phyloP scores from a whole-genome alignment of 2,113 vertebrate genomes.

The Pseudolaguvia tuberculata region DNA sequence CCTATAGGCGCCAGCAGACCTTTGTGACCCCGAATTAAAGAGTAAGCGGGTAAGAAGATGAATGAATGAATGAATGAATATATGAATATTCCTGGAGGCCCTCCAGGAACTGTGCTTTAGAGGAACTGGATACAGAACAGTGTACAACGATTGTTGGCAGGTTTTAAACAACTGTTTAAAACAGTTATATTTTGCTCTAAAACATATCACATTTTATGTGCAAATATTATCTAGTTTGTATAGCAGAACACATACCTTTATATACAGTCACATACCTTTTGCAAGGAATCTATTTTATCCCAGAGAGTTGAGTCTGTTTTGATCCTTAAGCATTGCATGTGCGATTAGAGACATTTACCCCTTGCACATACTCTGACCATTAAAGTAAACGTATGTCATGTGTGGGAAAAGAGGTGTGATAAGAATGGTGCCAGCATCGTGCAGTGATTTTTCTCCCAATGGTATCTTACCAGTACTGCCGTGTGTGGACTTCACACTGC shows the following conservation, averaged over 20 bases:
- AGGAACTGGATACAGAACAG: background rate
- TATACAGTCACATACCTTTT: too few relatives aligned
- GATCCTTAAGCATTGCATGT: background rate
- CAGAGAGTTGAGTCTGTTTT: background rate
- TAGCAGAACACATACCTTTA: too few relatives aligned
- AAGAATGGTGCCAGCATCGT: constrained; percentile 17
- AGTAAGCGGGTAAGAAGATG: too few relatives aligned
- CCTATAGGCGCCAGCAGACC: too few relatives aligned
- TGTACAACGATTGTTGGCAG: background rate
- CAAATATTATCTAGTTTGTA: background rate
- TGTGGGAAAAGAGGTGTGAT: constrained; percentile 8
- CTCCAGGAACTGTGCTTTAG: background rate
- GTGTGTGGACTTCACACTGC: constrained; percentile 39
- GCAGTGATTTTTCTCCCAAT: constrained; percentile 24
- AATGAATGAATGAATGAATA: too few relatives aligned
- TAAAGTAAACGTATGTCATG: constrained; percentile 7
- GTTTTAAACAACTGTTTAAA: background rate
- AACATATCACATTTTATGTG: background rate
- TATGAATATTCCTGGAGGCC: too few relatives aligned
- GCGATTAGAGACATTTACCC: background rate
- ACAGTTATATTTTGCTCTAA: background rate
- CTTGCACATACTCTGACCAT: background rate
- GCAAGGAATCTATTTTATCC: too few relatives aligned
- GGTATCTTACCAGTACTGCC: background rate
- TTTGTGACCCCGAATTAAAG: too few relatives aligned